Conservation (phyloP, 92 coral and sea anemone genomes). For the Palythoa caribaeorum region DNA sequence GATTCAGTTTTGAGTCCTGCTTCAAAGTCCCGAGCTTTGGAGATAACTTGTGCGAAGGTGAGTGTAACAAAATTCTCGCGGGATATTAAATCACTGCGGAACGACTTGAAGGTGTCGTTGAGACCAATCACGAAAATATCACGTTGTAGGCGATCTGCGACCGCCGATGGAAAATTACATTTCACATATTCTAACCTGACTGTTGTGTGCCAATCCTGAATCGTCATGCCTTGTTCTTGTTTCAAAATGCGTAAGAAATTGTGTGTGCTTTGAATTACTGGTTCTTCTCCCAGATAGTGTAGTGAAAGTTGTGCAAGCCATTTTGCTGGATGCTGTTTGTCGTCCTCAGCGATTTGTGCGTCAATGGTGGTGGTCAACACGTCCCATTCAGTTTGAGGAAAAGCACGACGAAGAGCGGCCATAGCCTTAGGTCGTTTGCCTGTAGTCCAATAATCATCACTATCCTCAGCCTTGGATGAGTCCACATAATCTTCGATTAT, state of each 20-base stretch:
- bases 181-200: background rate
- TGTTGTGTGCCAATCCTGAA: background rate
- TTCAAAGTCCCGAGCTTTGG: background rate
- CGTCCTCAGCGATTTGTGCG: slow-evolving; percentile 51
- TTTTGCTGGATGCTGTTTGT: slow-evolving; percentile 58
- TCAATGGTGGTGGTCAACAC: slow-evolving; percentile 55
- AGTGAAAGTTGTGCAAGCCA: slow-evolving; percentile 49
- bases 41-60: background rate
- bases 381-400: slow-evolving; percentile 67
- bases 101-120: background rate
- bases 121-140: background rate
- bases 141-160: background rate
- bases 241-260: background rate
- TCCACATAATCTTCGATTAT: slow-evolving; percentile 14
- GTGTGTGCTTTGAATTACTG: background rate
- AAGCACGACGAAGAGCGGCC: slow-evolving; percentile 54
- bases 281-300: background rate
- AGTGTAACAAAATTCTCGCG: background rate
- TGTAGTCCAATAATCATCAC: slow-evolving; percentile 10
- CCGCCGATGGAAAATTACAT: background rate
- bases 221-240: background rate
- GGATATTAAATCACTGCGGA: background rate
- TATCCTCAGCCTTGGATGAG: background rate
- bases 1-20: background rate
- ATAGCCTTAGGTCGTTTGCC: background rate